Evolutionary conservation across 2,113 vertebrate genomes (phyloP), one percentile per base, ranked within the genome.

Genomic region (Prinia subflava): DNA sequence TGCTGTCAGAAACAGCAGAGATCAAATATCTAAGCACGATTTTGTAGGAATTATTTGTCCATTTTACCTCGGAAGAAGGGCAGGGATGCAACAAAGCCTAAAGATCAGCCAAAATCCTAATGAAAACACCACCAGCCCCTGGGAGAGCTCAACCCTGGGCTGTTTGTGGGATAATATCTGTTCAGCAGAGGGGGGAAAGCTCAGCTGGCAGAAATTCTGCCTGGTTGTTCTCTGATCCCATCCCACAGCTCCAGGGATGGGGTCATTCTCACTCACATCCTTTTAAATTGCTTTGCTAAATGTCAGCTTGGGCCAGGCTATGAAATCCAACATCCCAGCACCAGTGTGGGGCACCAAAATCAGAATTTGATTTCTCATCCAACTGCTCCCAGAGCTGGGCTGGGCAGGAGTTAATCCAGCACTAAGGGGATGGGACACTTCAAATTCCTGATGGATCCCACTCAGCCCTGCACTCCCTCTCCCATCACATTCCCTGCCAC

Each of bases 11-110:
- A 70, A 13, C 22, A 21, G 57, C 63, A 53, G 57, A 20, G 6
- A 20, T 8, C 1, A 78, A 39, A 62, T 0, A 16, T 1, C 39
- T 3, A 3, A 53, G 28, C 16, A 19, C 20, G 15, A 6, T 8
- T 22, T 8, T 13, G 3, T 7, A 15, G 20, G 16, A 60, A 35
- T 42, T 44, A 7, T 35, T 27, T 42, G 10, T 6, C 44, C n/a
- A 4, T 33, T 76, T 62, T 15, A 35, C 39, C 19, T 50, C 52
- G n/a, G 81, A 52, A 68, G 57, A 85, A 60, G 8, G 22, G 31
- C 83, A 65, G 56, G 16, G 62, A 28, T 17, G 39, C 8, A 56
- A 46, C 17, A 9, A 68, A 73, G 50, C 17, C 60, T 22, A 39
- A 17, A 41, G 27, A 65, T 46, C 41, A 82, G 85, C 59, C 46